Percentiles rank a stretch among this genome's conserved stretches.
These are phyloP conservation scores for Odontamblyopus rebecca DNA, from an alignment of 2,797 vertebrate genomes.

Conservation along the genomic window DNA sequence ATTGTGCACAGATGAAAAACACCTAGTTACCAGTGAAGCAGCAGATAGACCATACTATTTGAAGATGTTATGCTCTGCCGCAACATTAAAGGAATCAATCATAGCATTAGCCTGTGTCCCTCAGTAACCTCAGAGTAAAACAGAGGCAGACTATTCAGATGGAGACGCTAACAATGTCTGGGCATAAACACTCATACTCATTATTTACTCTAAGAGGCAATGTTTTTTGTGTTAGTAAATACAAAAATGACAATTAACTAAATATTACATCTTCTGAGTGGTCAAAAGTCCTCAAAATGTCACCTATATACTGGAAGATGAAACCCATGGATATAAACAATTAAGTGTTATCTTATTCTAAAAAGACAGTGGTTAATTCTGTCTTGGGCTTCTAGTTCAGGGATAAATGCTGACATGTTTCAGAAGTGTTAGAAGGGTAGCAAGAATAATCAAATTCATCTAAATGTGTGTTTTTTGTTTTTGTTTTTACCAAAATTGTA, in stretches of 20 bases:
- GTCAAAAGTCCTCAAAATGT: no score
- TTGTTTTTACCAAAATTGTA: not conserved
- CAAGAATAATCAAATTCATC: not conserved
- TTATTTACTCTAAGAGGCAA: not conserved
- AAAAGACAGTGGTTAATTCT: not conserved
- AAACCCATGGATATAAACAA: not conserved
- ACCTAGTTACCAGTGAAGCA: not conserved
- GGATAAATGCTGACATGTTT: not conserved
- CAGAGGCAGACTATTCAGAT: not conserved
- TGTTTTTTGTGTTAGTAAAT: not conserved
- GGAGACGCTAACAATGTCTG: not conserved
- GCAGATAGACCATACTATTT: conserved; percentile 1
- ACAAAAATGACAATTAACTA: not conserved
- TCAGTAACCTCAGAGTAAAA: not conserved
- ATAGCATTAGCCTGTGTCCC: not conserved
- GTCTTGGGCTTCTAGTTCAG: not conserved
- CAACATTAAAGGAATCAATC: conserved; percentile 8
- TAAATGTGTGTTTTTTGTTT: no score
- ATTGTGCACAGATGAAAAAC: conserved; percentile 3
- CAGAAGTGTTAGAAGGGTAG: not conserved
- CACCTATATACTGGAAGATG: no score
- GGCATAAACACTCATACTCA: not conserved
- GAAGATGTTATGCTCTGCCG: not conserved
- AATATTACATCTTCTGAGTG: no score
- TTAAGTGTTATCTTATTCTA: not conserved